Conservation (phyloP, 2,888 invertebrate genomes). For the Diarsia mendica region DNA sequence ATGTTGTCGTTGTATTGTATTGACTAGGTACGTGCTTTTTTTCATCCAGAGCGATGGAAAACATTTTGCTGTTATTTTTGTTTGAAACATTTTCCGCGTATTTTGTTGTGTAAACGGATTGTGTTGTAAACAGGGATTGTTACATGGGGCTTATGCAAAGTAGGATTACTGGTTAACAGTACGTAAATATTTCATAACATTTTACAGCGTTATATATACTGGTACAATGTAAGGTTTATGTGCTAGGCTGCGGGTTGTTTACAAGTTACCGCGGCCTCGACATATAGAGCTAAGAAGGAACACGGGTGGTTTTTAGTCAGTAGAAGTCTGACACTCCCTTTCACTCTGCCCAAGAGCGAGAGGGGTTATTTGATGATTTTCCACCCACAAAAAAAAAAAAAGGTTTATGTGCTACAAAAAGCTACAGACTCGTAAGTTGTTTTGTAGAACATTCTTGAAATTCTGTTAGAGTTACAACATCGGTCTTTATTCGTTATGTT, state of each 20-base stretch:
- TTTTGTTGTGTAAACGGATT: slow-evolving; percentile 26
- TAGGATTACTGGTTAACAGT: slow-evolving; percentile 31
- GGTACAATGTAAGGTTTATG: slow-evolving; percentile 1
- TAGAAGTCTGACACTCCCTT: no score
- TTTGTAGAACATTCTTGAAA: neutral
- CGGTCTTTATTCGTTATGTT: neutral
- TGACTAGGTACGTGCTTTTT: slow-evolving; percentile 50
- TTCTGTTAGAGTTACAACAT: neutral
- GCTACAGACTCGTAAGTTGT: neutral
- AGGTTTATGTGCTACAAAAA: slow-evolving; percentile 9
- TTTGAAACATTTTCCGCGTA: slow-evolving; percentile 1
- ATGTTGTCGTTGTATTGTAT: slow-evolving; percentile 55
- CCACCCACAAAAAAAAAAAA: no score
- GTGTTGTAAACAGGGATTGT: slow-evolving; percentile 13
- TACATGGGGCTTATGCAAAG: slow-evolving; percentile 24
- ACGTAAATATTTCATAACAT: slow-evolving; percentile 21
- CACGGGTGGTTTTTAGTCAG: no score
- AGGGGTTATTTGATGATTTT: no score
- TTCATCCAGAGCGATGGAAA: slow-evolving; percentile 24
- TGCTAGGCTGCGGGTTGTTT: no score
- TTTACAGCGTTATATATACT: slow-evolving; percentile 14
- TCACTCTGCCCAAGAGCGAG: no score
- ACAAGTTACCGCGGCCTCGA: no score
- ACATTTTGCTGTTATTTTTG: slow-evolving; percentile 10
- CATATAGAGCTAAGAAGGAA: no score